phyloP scores from a whole-genome alignment of 2,888 invertebrate genomes.

The Galerucella nymphaeae region DNA sequence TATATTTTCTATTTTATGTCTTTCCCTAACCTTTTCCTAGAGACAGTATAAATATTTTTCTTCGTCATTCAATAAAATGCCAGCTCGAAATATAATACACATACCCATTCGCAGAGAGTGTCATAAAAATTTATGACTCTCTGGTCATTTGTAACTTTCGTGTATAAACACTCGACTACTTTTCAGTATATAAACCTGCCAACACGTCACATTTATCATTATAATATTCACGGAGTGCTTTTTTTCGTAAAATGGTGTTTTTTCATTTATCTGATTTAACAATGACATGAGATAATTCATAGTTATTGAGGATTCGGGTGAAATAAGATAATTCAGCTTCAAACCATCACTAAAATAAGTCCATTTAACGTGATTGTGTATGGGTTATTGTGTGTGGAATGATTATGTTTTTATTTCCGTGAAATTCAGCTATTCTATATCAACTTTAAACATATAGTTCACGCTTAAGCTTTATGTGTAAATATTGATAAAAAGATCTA shows the following conservation, averaged over 20 bases:
- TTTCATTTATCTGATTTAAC: slow-evolving; percentile 43
- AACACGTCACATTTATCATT: slow-evolving; percentile 49
- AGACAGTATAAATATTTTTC: slow-evolving; percentile 27
- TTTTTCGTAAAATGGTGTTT: slow-evolving; percentile 28
- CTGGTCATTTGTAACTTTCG: slow-evolving; percentile 51
- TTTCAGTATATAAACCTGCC: slow-evolving; percentile 52
- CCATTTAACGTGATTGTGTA: too few relatives aligned
- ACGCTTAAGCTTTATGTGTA: too few relatives aligned
- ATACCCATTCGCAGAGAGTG: slow-evolving; percentile 26
- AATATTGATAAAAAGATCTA: too few relatives aligned
- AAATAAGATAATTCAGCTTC: too few relatives aligned
- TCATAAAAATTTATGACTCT: slow-evolving; percentile 48
- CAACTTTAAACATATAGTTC: too few relatives aligned
- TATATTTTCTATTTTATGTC: neutral
- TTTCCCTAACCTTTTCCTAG: neutral
- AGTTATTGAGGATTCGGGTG: neutral
- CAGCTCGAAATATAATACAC: slow-evolving; percentile 25
- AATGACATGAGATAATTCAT: slow-evolving; percentile 13
- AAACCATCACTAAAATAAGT: too few relatives aligned
- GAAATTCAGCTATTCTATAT: too few relatives aligned
- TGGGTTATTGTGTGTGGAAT: too few relatives aligned
- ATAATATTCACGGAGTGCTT: slow-evolving; percentile 44
- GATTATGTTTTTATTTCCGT: too few relatives aligned
- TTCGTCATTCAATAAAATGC: slow-evolving; percentile 24
- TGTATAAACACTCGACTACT: slow-evolving; percentile 50